These are phyloP conservation scores for Eclectus roratus DNA, from an alignment of 2,113 vertebrate genomes.

Conservation along the genomic window DNA sequence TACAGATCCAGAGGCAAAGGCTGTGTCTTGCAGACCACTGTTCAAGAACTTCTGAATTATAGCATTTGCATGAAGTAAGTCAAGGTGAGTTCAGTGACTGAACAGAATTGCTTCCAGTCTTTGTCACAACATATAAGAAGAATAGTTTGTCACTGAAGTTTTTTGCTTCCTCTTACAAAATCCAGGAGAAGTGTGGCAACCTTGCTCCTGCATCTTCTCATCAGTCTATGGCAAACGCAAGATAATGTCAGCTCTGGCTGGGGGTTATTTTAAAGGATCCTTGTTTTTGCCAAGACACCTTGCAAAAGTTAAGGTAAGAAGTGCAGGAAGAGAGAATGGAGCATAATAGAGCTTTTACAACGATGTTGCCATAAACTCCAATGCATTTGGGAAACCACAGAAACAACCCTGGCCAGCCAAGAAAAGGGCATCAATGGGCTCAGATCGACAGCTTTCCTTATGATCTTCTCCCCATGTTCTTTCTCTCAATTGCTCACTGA, in stretches of 20 bases:
- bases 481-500: background rate
- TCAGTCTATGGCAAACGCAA: background rate
- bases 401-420: background rate
- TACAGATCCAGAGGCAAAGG: background rate
- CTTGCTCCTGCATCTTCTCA: background rate
- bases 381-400: background rate
- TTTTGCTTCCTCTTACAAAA: slow-evolving; percentile 25
- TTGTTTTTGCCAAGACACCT: background rate
- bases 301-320: background rate
- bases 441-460: background rate
- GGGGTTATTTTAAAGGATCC: background rate
- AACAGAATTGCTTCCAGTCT: slow-evolving; percentile 38
- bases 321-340: background rate
- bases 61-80: slow-evolving; percentile 37
- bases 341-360: background rate
- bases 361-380: background rate
- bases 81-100: slow-evolving; percentile 51
- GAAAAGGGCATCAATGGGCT: accelerated
- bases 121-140: slow-evolving; percentile 32
- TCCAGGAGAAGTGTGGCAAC: background rate
- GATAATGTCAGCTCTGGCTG: background rate
- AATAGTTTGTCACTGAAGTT: slow-evolving; percentile 4
- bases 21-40: background rate
- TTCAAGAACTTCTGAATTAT: slow-evolving; percentile 28
- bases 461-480: background rate